These are phyloP conservation scores for Pseudoatta argentina DNA, from an alignment of 1,140 invertebrate species.

Conservation along the genomic window DNA sequence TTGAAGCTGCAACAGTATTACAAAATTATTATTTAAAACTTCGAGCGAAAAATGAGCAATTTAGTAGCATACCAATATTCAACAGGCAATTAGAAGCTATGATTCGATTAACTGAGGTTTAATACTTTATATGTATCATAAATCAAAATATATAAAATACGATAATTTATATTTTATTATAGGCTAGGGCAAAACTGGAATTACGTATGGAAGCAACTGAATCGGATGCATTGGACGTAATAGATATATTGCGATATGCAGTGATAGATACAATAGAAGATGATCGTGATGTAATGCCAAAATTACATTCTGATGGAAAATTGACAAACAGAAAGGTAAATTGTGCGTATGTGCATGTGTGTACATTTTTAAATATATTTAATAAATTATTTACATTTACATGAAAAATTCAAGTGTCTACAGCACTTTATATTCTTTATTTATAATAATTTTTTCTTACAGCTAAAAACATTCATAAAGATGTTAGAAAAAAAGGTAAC, in stretches of 20 bases:
- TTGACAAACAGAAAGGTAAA: constrained; percentile 89
- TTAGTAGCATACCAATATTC: constrained; percentile 91
- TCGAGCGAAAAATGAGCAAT: constrained; percentile 88
- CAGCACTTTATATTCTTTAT: neutral
- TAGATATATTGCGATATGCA: constrained; percentile 94
- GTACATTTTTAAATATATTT: neutral
- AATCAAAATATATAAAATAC: neutral
- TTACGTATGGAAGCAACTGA: constrained; percentile 92
- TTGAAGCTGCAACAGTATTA: constrained; percentile 90
- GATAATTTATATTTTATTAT: constrained; percentile 54
- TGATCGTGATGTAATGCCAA: constrained; percentile 80
- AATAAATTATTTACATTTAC: neutral
- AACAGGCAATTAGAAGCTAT: constrained; percentile 95
- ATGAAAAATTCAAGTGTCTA: neutral
- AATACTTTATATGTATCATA: neutral
- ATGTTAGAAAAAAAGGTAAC: constrained; percentile 89
- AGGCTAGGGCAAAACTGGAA: constrained; percentile 95
- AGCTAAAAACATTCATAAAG: constrained; percentile 92
- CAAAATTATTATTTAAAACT: constrained; percentile 95
- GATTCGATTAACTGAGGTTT: constrained; percentile 94
- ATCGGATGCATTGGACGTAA: constrained; percentile 94
- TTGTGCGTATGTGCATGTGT: neutral
- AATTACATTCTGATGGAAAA: constrained; percentile 87
- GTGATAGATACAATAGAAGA: constrained; percentile 92
- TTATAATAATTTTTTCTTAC: constrained; percentile 77